A percentile compares a stretch with the other conserved stretches of the same genome.
Conservation (phyloP, 1,140 invertebrate genomes). For the Cylas formicarius region DNA sequence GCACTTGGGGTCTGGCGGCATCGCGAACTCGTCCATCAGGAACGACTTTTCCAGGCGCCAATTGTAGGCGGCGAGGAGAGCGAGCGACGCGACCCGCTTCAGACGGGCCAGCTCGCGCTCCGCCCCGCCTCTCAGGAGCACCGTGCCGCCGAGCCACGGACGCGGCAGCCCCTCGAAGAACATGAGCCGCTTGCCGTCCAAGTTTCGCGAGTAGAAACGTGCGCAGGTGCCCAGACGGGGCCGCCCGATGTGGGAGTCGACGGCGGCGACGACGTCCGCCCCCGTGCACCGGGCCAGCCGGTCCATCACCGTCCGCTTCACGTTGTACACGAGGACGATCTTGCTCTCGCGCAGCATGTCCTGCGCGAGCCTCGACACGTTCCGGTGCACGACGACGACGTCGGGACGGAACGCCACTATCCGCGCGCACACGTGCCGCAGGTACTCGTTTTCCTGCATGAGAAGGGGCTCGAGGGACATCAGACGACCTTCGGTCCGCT, state of each 20-base stretch:
- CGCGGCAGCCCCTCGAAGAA: conserved; percentile 85
- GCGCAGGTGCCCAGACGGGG: conserved; percentile 82
- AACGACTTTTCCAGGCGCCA: conserved; percentile 88
- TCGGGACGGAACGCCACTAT: conserved; percentile 79
- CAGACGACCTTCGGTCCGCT: conserved; percentile 83
- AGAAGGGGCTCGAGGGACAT: conserved; percentile 86
- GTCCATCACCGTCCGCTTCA: conserved; percentile 78
- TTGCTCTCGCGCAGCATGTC: conserved; percentile 72
- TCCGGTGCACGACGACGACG: conserved; percentile 83
- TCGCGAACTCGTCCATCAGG: conserved; percentile 60
- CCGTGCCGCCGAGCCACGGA: conserved; percentile 80
- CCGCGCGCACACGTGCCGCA: conserved; percentile 80
- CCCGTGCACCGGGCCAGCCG: conserved; percentile 74
- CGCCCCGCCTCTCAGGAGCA: conserved; percentile 75
- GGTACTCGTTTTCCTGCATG: conserved; percentile 86
- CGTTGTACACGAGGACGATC: conserved; percentile 82
- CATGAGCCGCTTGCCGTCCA: conserved; percentile 79
- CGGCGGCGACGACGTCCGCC: conserved; percentile 81
- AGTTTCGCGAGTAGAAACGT: conserved; percentile 72
- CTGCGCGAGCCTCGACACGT: conserved; percentile 82
- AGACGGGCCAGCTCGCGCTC: conserved; percentile 70
- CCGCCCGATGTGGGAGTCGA: conserved; percentile 79
- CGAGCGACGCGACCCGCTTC: conserved; percentile 72
- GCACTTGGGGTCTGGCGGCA: conserved; percentile 41
- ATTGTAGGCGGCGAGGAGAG: conserved; percentile 85